A percentile compares a stretch with the other conserved stretches of the same genome.
Evolutionary conservation across 2,113 vertebrate genomes (phyloP).

Genomic region (Peromyscus californicus): DNA sequence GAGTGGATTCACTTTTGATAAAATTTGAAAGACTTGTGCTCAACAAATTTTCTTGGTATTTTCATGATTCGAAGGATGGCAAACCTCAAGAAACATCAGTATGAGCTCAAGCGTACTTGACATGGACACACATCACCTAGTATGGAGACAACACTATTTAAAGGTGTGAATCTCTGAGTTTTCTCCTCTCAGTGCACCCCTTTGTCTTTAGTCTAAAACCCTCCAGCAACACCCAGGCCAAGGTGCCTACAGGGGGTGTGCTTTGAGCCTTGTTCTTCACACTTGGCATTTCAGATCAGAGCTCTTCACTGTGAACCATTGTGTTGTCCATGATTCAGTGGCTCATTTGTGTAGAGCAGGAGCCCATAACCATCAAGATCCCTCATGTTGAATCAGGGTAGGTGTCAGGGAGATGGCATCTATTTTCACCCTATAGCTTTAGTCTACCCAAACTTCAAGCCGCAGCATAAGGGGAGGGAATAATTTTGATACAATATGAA

Average conservation of each 20-base stretch:
- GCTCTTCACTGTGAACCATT: background rate
- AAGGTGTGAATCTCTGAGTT: background rate
- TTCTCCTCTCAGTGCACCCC: background rate
- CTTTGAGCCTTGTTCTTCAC: conserved; percentile 13
- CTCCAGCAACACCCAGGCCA: background rate
- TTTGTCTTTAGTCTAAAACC: conserved; percentile 9
- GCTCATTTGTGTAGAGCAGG: background rate
- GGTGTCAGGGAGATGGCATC: background rate
- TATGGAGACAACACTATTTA: background rate
- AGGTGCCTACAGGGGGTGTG: background rate
- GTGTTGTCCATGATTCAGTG: background rate
- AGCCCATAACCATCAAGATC: background rate
- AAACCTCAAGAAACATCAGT: background rate
- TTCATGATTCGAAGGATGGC: background rate
- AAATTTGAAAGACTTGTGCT: conserved; percentile 24
- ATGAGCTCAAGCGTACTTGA: background rate
- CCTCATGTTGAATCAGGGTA: too few relatives aligned
- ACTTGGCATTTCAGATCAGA: background rate
- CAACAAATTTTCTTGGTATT: background rate
- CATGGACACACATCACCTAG: background rate
- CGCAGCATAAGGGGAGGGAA: background rate
- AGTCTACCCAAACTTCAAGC: background rate
- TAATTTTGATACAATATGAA: background rate
- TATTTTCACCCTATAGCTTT: background rate
- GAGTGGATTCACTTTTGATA: background rate